Percentiles rank a stretch among this genome's conserved stretches.
phyloP scores from a whole-genome alignment of 2,797 vertebrate genomes.

The Cuniculus paca region DNA sequence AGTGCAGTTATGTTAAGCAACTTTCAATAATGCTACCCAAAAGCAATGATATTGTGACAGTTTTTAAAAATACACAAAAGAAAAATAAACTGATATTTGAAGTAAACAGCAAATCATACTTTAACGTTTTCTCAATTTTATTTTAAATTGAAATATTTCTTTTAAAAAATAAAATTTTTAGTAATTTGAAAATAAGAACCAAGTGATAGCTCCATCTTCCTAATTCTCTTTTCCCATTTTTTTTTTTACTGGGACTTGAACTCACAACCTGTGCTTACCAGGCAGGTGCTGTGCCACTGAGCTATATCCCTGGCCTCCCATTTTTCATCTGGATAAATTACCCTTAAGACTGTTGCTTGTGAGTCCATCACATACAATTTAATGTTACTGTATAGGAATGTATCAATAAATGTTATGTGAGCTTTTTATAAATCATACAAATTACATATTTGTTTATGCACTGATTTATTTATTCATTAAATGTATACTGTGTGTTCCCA shows the following conservation, averaged over 20 bases:
- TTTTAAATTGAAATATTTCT: neutral
- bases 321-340: neutral
- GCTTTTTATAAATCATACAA: neutral
- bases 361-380: neutral
- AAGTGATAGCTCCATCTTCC: neutral
- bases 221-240: neutral
- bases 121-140: neutral
- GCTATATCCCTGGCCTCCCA: no score
- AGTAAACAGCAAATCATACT: neutral
- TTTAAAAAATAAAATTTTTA: neutral
- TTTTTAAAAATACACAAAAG: neutral
- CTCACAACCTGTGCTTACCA: no score
- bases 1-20: neutral
- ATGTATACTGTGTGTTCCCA: neutral
- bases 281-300: no score
- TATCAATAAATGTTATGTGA: neutral
- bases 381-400: neutral
- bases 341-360: neutral
- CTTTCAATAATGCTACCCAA: neutral
- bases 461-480: neutral
- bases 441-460: neutral
- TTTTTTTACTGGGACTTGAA: no score
- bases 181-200: neutral
- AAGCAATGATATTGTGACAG: neutral
- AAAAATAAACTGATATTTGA: no score